Base-by-base conservation (phyloP, 2,113 vertebrate species). In the Catagonus wagneri region DNA sequence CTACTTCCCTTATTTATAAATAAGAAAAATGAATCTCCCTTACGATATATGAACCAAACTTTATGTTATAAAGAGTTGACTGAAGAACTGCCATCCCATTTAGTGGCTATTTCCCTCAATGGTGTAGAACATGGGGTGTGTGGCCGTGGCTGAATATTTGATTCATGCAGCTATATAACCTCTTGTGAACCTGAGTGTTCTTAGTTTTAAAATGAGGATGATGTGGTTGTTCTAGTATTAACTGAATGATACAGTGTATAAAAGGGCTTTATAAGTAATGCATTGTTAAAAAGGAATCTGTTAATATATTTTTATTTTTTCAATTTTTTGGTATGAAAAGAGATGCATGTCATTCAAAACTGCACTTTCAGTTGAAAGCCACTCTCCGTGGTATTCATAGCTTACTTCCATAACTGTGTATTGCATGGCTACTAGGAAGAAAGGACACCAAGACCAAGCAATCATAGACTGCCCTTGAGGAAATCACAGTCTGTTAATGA, bases 251-350 rank as follows among this genome's bases (percentile, higher is more conserved):
- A 71, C 6, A 0, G 7, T 58, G 36, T 93, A 32, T 56, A 5
- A 60, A 95, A 90, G 9, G 15, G 29, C 36, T 86, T 97, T 58
- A 36, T 69, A 54, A 83, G 44, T 14, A 92, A 74, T 58, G 54
- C 13, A 68, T 72, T 39, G 60, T 84, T 89, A 23, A 34, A 79
- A 71, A 52, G 1, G 74, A 91, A 74, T 75, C 29, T 58, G 15
- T 56, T 76, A 60, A 39, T 15, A 36, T 6, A 23, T 7, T 23
- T 23, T 61, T 85, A 4, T 6, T 15, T 72, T 60, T 25, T 25
- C 13, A 68, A 17, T 11, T 6, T 34, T 74, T 90, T 44, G 23
- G 4, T 79, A 27, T 68, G 25, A 44, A 93, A 80, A 88, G 23
- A 69, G 15, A 83, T 16, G 3, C 0, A 7, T 54, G 50, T 78